phyloP scores from a whole-genome alignment of 2,797 vertebrate species.

The Sarcophilus harrisii region DNA sequence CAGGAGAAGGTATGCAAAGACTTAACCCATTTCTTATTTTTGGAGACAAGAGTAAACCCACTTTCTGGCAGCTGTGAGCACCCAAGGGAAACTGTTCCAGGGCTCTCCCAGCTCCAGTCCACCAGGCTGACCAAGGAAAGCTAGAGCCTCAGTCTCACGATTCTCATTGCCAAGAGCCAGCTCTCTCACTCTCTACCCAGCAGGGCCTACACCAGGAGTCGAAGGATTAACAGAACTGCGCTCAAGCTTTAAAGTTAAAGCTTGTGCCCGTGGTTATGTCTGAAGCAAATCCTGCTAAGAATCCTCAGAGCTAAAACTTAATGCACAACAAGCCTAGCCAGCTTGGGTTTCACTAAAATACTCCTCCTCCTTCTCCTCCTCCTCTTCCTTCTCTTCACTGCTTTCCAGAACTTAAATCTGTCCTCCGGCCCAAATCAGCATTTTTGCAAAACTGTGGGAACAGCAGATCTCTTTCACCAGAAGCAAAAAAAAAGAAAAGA shows the following conservation, averaged over 20 bases:
- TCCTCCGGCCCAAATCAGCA: background rate
- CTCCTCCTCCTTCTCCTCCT: background rate
- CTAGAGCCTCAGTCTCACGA: background rate
- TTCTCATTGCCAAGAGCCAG: background rate
- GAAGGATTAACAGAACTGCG: fast-evolving
- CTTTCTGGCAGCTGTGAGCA: background rate
- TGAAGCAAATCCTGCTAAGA: background rate
- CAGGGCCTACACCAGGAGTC: background rate
- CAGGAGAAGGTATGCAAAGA: background rate
- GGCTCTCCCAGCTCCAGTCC: background rate
- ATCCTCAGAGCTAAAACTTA: background rate
- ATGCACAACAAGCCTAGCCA: background rate
- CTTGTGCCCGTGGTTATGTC: background rate
- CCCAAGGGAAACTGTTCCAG: background rate
- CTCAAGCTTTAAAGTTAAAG: background rate
- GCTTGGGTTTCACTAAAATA: background rate
- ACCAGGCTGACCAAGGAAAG: background rate
- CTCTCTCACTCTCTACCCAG: background rate
- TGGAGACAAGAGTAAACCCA: background rate
- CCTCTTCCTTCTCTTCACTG: background rate
- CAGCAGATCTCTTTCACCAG: background rate
- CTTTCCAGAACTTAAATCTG: background rate
- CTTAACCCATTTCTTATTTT: background rate
- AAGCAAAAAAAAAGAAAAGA: background rate
- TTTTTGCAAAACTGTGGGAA: background rate